These are phyloP conservation scores for Abrostola tripartita DNA, from an alignment of 2,888 invertebrate species.

Conservation along the genomic window DNA sequence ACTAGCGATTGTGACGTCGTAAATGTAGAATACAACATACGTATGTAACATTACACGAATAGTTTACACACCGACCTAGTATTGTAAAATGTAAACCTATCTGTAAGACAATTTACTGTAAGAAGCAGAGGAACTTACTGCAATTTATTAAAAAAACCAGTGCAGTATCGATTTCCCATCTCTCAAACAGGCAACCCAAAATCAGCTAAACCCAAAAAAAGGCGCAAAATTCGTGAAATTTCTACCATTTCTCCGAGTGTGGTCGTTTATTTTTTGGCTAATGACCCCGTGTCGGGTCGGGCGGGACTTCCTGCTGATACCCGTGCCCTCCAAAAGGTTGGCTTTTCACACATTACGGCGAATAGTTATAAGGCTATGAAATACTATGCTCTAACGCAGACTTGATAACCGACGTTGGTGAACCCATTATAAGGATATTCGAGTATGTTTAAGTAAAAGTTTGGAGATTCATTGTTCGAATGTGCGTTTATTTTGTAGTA, in stretches of 20 bases:
- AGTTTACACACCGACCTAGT: too few species aligned
- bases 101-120: too few species aligned
- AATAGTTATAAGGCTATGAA: conserved; percentile 70
- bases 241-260: conserved; percentile 68
- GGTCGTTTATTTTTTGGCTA: conserved; percentile 80
- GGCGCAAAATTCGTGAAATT: conserved; percentile 57
- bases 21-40: too few species aligned
- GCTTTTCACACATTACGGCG: conserved; percentile 69
- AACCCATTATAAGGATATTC: conserved; percentile 10
- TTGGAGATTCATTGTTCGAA: not conserved
- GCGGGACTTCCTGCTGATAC: conserved; percentile 71
- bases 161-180: conserved; percentile 10
- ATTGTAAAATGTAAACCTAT: too few species aligned
- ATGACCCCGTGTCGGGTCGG: conserved; percentile 68
- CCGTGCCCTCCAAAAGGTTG: conserved; percentile 70
- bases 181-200: not conserved
- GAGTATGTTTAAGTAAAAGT: conserved; percentile 4
- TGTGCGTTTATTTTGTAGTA: too few species aligned
- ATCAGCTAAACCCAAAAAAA: conserved; percentile 32
- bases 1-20: too few species aligned
- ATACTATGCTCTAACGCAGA: conserved; percentile 52
- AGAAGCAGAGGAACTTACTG: too few species aligned
- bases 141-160: too few species aligned
- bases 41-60: too few species aligned
- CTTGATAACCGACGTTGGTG: conserved; percentile 36